These are phyloP conservation scores for Oreochromis aureus DNA, from an alignment of 2,113 vertebrate genomes.

Conservation along the genomic window DNA sequence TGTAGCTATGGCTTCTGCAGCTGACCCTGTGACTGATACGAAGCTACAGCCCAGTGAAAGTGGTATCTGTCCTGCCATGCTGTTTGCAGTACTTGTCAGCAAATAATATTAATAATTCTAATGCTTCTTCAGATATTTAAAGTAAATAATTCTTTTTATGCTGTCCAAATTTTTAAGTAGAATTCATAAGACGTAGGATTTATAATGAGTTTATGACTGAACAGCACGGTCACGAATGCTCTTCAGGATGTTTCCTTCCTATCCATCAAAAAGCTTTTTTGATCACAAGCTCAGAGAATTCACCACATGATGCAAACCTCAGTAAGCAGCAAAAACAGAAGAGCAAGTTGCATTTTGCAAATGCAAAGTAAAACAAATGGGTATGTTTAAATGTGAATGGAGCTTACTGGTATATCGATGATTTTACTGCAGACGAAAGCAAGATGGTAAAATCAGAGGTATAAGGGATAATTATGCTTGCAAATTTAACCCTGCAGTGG, in stretches of 20 bases:
- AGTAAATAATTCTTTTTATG: background rate
- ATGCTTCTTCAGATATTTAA: background rate
- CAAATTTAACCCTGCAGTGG: background rate
- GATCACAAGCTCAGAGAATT: background rate
- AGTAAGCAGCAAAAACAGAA: background rate
- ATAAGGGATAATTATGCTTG: background rate
- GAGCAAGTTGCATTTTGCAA: background rate
- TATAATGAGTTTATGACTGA: background rate
- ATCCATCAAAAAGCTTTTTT: background rate
- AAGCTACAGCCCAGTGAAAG: background rate
- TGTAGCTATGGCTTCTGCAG: background rate
- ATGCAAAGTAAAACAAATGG: background rate
- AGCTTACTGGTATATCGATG: background rate
- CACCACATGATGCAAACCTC: background rate
- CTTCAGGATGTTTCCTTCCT: background rate
- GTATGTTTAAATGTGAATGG: background rate
- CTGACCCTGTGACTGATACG: background rate
- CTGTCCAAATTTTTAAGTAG: background rate
- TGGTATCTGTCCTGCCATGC: background rate
- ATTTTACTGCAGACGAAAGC: background rate
- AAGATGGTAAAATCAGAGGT: background rate
- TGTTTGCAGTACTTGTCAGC: background rate
- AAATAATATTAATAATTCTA: background rate
- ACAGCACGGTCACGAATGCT: background rate
- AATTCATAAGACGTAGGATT: background rate